These are phyloP conservation scores for Aulostomus chinensis DNA, from an alignment of 2,797 vertebrate species.

Conservation along the genomic window DNA sequence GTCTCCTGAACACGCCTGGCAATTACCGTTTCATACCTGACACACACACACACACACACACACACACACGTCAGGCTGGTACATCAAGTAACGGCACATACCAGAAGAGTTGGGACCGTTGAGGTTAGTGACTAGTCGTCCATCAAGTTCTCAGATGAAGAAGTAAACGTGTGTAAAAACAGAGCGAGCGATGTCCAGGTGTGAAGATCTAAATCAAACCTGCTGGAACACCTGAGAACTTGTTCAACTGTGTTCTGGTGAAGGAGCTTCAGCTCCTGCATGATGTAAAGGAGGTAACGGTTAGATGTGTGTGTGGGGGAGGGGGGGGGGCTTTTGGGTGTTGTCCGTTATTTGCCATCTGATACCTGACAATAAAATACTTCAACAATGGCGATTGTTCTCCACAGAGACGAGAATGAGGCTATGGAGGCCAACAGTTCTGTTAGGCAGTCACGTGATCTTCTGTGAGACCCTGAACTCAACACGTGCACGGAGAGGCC, in stretches of 20 bases:
- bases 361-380: constrained; percentile 74
- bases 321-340: constrained; percentile 53
- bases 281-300: constrained; percentile 68
- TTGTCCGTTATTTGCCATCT: constrained; percentile 79
- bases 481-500: no score
- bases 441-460: no score
- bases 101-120: constrained; percentile 49
- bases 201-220: no score
- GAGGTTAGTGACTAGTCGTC: constrained; percentile 14
- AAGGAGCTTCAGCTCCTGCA: no score
- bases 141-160: no score
- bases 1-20: constrained; percentile 23
- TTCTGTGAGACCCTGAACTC: no score
- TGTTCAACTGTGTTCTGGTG: no score
- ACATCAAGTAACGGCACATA: constrained; percentile 76
- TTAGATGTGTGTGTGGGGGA: constrained; percentile 36
- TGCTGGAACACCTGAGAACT: no score
- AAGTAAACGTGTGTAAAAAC: no score
- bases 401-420: neutral
- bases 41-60: constrained; percentile 15
- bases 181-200: no score
- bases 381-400: constrained; percentile 74
- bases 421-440: no score
- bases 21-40: constrained; percentile 58
- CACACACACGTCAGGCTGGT: constrained; percentile 66